These are phyloP conservation scores for Tortrix viridana DNA, from an alignment of 2,888 invertebrate species.

Conservation along the genomic window DNA sequence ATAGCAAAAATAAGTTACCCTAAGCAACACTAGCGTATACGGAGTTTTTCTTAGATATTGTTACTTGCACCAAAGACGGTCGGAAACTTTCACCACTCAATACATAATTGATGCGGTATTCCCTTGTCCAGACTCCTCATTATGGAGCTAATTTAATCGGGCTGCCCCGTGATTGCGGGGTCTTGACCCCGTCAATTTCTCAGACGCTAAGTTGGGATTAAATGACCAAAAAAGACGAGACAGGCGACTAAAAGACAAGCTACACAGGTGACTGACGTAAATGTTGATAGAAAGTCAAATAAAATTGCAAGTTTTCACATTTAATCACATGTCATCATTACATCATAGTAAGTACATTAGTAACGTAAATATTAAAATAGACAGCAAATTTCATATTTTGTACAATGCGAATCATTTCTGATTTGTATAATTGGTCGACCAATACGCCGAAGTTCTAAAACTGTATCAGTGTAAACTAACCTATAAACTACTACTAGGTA, in stretches of 20 bases:
- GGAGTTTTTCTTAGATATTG: background rate
- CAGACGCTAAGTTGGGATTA: slow-evolving; percentile 46
- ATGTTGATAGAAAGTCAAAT: slow-evolving; percentile 14
- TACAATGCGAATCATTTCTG: too few relatives aligned
- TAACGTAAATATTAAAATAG: too few relatives aligned
- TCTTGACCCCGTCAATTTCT: slow-evolving; percentile 47
- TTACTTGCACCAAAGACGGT: background rate
- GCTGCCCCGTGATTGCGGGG: slow-evolving; percentile 29
- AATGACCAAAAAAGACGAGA: slow-evolving; percentile 7
- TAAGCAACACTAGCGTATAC: background rate
- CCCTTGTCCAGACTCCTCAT: slow-evolving; percentile 23
- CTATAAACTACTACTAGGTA: too few relatives aligned
- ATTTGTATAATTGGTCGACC: too few relatives aligned
- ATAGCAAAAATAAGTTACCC: too few relatives aligned
- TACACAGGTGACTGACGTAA: slow-evolving; percentile 47
- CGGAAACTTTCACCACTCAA: slow-evolving; percentile 10
- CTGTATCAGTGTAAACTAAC: too few relatives aligned
- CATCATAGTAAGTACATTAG: too few relatives aligned
- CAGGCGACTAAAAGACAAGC: slow-evolving; percentile 12
- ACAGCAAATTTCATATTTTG: too few relatives aligned
- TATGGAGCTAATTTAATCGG: slow-evolving; percentile 30
- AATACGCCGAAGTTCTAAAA: too few relatives aligned
- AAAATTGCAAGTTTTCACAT: slow-evolving; percentile 17
- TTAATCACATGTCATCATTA: too few relatives aligned
- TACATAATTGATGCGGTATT: slow-evolving; percentile 21